phyloP scores from a whole-genome alignment of 1,140 invertebrate genomes.

The Pseudachorutes palmiensis region DNA sequence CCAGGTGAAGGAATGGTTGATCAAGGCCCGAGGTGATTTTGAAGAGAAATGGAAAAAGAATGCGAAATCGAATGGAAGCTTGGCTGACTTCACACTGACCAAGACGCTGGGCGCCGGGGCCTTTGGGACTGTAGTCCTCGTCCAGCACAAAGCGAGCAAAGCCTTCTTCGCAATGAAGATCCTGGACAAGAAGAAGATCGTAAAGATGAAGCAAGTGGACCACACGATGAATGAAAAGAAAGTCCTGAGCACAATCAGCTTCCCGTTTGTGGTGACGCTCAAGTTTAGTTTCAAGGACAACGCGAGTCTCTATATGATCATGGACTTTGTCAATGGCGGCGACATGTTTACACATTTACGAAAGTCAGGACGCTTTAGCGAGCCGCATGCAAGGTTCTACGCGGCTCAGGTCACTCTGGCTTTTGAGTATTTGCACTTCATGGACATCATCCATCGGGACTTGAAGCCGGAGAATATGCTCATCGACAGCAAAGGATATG shows the following conservation, averaged over 20 bases:
- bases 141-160: slow-evolving; percentile 68
- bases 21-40: neutral
- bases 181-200: slow-evolving; percentile 73
- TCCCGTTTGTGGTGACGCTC: slow-evolving; percentile 73
- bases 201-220: slow-evolving; percentile 73
- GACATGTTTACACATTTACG: no score
- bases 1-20: neutral
- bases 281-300: slow-evolving; percentile 72
- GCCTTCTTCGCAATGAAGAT: slow-evolving; percentile 82
- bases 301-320: no score
- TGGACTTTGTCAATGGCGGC: no score
- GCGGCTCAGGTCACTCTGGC: slow-evolving; percentile 66
- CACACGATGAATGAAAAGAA: slow-evolving; percentile 78
- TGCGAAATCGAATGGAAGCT: no score
- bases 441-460: slow-evolving; percentile 85
- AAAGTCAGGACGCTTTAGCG: slow-evolving; percentile 75
- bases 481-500: slow-evolving; percentile 53
- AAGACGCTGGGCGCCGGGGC: no score
- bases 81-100: no score
- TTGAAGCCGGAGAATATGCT: slow-evolving; percentile 95
- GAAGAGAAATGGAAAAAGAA: neutral
- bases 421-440: slow-evolving; percentile 86
- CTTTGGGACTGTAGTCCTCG: slow-evolving; percentile 99
- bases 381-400: slow-evolving; percentile 49
- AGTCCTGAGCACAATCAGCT: slow-evolving; percentile 67